These are phyloP conservation scores for Bilobella aurantiaca DNA, from an alignment of 1,140 invertebrate species.

Conservation along the genomic window DNA sequence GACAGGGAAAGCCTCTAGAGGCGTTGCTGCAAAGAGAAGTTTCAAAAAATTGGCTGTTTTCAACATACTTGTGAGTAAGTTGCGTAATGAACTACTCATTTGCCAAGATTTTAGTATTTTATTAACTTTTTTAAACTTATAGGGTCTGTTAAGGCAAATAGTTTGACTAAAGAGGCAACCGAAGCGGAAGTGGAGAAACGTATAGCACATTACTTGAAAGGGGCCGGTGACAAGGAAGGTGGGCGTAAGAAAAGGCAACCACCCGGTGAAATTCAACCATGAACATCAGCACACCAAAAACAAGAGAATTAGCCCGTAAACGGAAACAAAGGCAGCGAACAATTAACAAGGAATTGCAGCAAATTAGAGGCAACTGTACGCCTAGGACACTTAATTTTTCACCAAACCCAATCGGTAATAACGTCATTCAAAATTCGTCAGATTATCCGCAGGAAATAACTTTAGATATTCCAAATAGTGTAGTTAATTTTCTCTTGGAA, in stretches of 20 bases:
- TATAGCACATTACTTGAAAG: constrained; percentile 1
- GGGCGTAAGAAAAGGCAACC: background rate
- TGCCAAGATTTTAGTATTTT: background rate
- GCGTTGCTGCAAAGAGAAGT: background rate
- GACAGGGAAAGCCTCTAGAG: background rate
- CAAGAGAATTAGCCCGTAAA: background rate
- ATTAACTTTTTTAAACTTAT: background rate
- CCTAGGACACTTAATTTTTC: background rate
- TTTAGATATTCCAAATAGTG: no score
- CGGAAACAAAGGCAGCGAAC: background rate
- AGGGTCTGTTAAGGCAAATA: background rate
- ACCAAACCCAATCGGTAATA: no score
- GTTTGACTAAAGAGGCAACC: background rate
- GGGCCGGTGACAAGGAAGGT: background rate
- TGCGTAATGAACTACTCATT: no score
- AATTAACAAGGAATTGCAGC: background rate
- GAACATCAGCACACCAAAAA: background rate
- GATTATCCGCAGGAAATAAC: no score
- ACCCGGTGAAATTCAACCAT: background rate
- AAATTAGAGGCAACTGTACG: background rate
- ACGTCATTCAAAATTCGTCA: no score
- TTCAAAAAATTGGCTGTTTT: background rate
- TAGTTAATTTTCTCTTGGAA: no score
- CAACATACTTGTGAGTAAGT: background rate
- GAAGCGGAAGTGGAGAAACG: background rate